Percentiles rank a stretch among this genome's conserved stretches.
Evolutionary conservation across 2,797 vertebrate genomes (phyloP).

Genomic region (Xyrichtys novacula): DNA sequence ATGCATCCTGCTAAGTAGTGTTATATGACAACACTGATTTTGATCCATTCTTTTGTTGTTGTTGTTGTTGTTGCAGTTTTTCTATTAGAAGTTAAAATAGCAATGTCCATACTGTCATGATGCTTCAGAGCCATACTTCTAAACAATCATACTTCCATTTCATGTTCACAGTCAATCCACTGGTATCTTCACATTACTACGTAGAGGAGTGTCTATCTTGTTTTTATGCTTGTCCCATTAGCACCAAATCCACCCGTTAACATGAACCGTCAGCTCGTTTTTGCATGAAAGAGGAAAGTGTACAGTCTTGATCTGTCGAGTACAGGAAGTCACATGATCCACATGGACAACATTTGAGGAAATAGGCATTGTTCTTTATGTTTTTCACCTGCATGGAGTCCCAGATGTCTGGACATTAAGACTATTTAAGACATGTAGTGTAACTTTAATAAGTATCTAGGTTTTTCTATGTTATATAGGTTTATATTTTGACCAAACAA

Average conservation of each 20-base stretch:
- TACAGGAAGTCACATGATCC: slow-evolving; percentile 1
- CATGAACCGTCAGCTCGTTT: background rate
- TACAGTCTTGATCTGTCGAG: background rate
- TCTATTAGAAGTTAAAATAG: background rate
- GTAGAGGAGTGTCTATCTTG: background rate
- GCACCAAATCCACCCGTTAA: slow-evolving; percentile 36
- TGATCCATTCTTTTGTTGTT: too few relatives aligned
- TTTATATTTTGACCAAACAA: background rate
- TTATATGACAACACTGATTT: slow-evolving; percentile 3
- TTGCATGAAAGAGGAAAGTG: background rate
- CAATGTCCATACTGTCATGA: background rate
- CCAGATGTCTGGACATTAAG: slow-evolving; percentile 1
- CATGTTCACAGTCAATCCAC: background rate
- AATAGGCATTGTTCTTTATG: background rate
- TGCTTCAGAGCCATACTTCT: slow-evolving; percentile 22
- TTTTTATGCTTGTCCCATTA: slow-evolving; percentile 10
- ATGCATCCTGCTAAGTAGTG: background rate
- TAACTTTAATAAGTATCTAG: background rate
- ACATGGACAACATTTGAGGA: background rate
- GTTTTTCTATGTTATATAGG: background rate
- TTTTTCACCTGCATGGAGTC: slow-evolving; percentile 6
- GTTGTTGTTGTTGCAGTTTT: slow-evolving; percentile 8
- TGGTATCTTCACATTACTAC: background rate
- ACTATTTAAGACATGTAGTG: background rate
- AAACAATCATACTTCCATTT: slow-evolving; percentile 11